Percentiles rank a stretch among this genome's conserved stretches.
Conservation (phyloP, 2,797 vertebrate species). For the Vireo griseus region DNA sequence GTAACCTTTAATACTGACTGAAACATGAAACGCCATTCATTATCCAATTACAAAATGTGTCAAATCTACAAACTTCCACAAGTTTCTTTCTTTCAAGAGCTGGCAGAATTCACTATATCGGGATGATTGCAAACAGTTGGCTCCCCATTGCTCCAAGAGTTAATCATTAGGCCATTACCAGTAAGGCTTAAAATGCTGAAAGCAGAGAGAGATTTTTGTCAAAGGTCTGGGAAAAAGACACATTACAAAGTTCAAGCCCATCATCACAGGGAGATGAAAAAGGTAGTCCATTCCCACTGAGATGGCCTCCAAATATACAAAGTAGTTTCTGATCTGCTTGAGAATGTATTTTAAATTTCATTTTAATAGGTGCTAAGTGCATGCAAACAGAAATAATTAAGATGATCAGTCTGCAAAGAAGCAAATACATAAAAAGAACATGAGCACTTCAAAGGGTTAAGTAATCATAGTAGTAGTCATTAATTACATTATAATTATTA, state of each 20-base stretch:
- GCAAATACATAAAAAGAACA: background rate
- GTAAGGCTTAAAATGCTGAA: background rate
- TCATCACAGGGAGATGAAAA: background rate
- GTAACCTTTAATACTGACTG: background rate
- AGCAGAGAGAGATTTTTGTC: background rate
- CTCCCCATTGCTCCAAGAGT: background rate
- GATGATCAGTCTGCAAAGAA: background rate
- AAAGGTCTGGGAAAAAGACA: constrained; percentile 4
- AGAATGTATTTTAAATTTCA: background rate
- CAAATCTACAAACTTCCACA: background rate
- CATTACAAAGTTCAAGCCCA: background rate
- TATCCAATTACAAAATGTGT: background rate
- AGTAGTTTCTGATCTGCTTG: background rate
- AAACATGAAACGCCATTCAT: background rate
- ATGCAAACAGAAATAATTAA: constrained; percentile 3
- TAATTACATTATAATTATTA: constrained; percentile 14
- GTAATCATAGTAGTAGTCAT: background rate
- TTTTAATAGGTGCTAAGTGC: constrained; percentile 5
- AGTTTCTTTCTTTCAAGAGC: background rate
- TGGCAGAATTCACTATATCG: background rate
- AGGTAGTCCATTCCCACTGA: background rate
- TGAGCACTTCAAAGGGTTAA: background rate
- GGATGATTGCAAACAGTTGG: background rate
- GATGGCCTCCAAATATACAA: background rate
- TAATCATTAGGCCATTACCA: constrained; percentile 7